A percentile compares a stretch with the other conserved stretches of the same genome.
These are phyloP conservation scores for Epirrhoe alternata DNA, from an alignment of 2,888 invertebrate species.

Conservation along the genomic window DNA sequence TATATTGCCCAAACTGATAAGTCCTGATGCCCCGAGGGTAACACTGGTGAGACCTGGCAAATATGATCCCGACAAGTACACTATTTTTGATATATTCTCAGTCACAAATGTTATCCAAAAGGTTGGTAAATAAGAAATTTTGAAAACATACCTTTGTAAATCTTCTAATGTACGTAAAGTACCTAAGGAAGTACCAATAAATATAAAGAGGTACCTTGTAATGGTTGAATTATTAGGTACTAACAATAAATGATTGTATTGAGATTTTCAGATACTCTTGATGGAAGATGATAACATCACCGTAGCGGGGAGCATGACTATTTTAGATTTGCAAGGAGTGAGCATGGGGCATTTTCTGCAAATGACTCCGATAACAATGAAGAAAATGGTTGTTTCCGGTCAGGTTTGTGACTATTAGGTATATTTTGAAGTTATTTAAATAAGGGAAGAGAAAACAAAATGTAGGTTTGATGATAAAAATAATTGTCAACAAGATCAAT, in stretches of 20 bases:
- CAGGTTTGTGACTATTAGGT: slow-evolving; percentile 59
- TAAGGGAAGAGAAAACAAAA: no score
- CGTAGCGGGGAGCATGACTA: slow-evolving; percentile 66
- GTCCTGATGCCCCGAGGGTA: slow-evolving; percentile 71
- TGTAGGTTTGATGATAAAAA: no score
- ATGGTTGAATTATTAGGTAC: no score
- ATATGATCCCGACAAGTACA: slow-evolving; percentile 72
- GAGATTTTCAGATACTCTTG: slow-evolving; percentile 66
- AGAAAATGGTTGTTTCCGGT: slow-evolving; percentile 74
- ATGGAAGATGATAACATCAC: slow-evolving; percentile 82
- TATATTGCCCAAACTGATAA: slow-evolving; percentile 61
- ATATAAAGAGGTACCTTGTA: no score
- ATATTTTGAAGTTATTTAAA: background rate
- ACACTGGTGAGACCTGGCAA: slow-evolving; percentile 80
- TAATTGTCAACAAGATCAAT: no score
- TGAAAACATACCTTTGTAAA: no score
- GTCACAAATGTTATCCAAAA: slow-evolving; percentile 55
- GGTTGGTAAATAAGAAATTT: slow-evolving; percentile 46
- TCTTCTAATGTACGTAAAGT: no score
- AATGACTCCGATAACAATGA: slow-evolving; percentile 80
- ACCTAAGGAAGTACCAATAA: no score
- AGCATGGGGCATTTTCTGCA: slow-evolving; percentile 80
- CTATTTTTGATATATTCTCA: slow-evolving; percentile 59
- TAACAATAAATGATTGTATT: background rate
- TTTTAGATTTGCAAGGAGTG: slow-evolving; percentile 81